These are phyloP conservation scores for Pimephales promelas DNA, from an alignment of 2,113 vertebrate genomes.

Conservation along the genomic window DNA sequence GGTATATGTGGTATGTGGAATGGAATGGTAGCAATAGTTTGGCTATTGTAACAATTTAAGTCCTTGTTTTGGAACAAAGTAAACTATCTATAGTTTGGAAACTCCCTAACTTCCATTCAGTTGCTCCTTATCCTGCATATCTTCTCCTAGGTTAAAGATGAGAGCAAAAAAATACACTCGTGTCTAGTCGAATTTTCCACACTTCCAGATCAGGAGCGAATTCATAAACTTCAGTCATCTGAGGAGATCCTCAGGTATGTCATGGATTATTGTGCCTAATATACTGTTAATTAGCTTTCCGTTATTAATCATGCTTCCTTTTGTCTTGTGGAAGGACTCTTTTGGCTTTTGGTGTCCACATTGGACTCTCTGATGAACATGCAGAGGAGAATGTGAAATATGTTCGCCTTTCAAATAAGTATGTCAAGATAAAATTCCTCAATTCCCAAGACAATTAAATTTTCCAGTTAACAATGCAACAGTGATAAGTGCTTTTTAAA, in stretches of 20 bases:
- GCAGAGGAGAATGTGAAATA: conserved; percentile 86
- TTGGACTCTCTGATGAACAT: conserved; percentile 83
- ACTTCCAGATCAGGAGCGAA: conserved; percentile 87
- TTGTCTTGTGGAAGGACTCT: conserved; percentile 78
- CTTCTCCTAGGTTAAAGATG: conserved; percentile 84
- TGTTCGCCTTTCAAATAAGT: conserved; percentile 86
- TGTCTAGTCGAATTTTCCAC: conserved; percentile 91
- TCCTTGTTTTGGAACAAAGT: not conserved
- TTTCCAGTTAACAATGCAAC: not conserved
- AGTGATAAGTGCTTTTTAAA: not conserved
- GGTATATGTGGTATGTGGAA: too few species aligned
- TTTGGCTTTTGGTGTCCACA: conserved; percentile 87
- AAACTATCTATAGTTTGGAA: not conserved
- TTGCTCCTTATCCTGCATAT: not conserved
- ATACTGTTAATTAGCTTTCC: not conserved
- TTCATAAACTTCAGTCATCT: conserved; percentile 87
- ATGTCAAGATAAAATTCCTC: conserved; percentile 43
- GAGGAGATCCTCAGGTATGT: conserved; percentile 88
- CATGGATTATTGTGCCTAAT: not conserved
- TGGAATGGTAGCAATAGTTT: too few species aligned
- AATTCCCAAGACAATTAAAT: not conserved
- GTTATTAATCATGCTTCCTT: not conserved
- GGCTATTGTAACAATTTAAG: not conserved
- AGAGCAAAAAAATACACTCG: conserved; percentile 85
- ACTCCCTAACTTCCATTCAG: not conserved